Percentiles rank a stretch among this genome's conserved stretches.
phyloP scores from a whole-genome alignment of 2,888 invertebrate genomes.

The Aleiodes leptofemur region DNA sequence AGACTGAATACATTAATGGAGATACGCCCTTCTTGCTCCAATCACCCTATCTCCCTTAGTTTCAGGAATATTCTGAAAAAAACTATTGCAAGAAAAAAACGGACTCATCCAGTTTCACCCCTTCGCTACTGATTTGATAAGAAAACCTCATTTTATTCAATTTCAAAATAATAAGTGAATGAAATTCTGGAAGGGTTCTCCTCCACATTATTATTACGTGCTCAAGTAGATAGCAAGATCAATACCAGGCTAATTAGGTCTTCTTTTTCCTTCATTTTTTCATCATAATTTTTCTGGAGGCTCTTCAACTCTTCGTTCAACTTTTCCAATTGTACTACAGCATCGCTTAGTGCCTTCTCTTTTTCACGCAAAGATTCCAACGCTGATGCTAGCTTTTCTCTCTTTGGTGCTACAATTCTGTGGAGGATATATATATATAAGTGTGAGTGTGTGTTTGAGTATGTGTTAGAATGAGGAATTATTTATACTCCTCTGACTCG shows the following conservation, averaged over 20 bases:
- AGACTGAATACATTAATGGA: too few relatives aligned
- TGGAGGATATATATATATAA: not conserved
- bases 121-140: too few relatives aligned
- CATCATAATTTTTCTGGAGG: slow-evolving; percentile 87
- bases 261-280: slow-evolving; percentile 88
- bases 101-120: too few relatives aligned
- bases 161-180: not conserved
- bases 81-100: too few relatives aligned
- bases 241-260: slow-evolving; percentile 79
- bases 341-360: slow-evolving; percentile 86
- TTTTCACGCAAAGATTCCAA: slow-evolving; percentile 85
- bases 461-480: not conserved
- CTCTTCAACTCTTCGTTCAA: slow-evolving; percentile 85
- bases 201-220: slow-evolving; percentile 46
- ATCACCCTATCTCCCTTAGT: too few relatives aligned
- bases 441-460: too few relatives aligned
- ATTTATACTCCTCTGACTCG: slow-evolving; percentile 28
- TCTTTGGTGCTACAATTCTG: slow-evolving; percentile 91
- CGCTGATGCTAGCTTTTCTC: slow-evolving; percentile 87
- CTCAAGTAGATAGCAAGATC: slow-evolving; percentile 36
- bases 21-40: too few relatives aligned
- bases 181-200: not conserved
- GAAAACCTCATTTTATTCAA: not conserved
- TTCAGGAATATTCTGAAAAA: too few relatives aligned
- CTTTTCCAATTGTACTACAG: slow-evolving; percentile 86